Conservation (phyloP, 2,888 invertebrate species). For the Malacosoma neustria region DNA sequence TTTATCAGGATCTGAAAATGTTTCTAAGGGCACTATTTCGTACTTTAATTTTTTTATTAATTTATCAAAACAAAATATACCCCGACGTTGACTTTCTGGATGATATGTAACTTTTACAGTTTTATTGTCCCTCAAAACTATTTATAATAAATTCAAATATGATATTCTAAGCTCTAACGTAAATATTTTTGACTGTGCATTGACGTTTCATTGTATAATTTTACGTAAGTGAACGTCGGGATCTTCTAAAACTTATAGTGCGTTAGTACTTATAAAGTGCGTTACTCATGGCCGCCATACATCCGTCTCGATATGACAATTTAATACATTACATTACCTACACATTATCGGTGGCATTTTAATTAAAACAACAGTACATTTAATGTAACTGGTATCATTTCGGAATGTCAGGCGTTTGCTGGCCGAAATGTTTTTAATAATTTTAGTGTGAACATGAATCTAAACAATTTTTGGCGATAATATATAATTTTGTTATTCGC, state of each 20-base stretch:
- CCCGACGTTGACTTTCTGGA: neutral
- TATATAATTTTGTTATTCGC: neutral
- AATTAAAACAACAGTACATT: neutral
- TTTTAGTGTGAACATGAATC: constrained; percentile 3
- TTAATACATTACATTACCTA: constrained; percentile 23
- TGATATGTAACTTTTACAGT: no score
- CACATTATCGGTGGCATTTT: constrained; percentile 40
- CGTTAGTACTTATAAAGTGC: no score
- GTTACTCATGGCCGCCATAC: constrained; percentile 40
- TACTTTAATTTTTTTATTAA: constrained; percentile 30
- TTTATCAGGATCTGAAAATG: constrained; percentile 48
- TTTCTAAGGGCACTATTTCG: constrained; percentile 53
- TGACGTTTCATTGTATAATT: no score
- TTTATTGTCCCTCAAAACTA: no score
- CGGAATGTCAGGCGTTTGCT: constrained; percentile 44
- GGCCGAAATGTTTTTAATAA: constrained; percentile 7
- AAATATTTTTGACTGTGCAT: no score
- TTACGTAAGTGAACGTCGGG: no score
- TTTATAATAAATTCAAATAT: no score
- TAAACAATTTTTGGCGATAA: neutral
- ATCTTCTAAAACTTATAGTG: no score
- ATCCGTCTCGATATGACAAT: constrained; percentile 10
- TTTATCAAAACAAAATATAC: constrained; percentile 28
- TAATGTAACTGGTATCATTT: constrained; percentile 30
- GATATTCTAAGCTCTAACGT: no score